These are phyloP conservation scores for Pangasius djambal DNA, from an alignment of 2,797 vertebrate genomes.

Conservation along the genomic window DNA sequence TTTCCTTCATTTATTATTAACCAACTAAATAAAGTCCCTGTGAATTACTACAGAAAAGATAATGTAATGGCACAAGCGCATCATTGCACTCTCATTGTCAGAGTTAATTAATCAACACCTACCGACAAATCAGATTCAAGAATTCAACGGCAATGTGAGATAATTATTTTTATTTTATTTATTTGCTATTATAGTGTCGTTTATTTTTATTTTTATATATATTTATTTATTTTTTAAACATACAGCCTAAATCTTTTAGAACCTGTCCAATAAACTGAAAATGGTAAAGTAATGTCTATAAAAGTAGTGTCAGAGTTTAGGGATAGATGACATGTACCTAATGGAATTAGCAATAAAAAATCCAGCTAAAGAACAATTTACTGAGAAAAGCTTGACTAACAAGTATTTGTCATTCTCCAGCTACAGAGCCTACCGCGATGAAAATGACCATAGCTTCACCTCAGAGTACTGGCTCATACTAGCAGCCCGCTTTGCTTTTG, in stretches of 20 bases:
- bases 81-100: background rate
- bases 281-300: background rate
- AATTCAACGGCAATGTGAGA: background rate
- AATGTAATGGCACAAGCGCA: background rate
- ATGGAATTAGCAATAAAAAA: background rate
- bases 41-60: background rate
- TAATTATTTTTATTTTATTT: too few species aligned
- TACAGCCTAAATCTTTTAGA: background rate
- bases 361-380: background rate
- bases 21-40: background rate
- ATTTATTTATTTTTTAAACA: background rate
- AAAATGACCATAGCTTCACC: slow-evolving; percentile 75
- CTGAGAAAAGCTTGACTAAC: background rate
- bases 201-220: too few species aligned
- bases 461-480: slow-evolving; percentile 88
- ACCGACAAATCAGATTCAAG: background rate
- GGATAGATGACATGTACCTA: background rate
- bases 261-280: background rate
- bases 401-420: slow-evolving; percentile 65
- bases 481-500: slow-evolving; percentile 86
- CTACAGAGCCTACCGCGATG: slow-evolving; percentile 86
- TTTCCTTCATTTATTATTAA: background rate
- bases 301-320: background rate
- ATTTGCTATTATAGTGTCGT: too few species aligned
- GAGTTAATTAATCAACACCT: background rate